Evolutionary conservation across 1,140 invertebrate species (phyloP), one percentile per base, ranked within the genome.

Genomic region (Cyphomyrmex costatus): DNA sequence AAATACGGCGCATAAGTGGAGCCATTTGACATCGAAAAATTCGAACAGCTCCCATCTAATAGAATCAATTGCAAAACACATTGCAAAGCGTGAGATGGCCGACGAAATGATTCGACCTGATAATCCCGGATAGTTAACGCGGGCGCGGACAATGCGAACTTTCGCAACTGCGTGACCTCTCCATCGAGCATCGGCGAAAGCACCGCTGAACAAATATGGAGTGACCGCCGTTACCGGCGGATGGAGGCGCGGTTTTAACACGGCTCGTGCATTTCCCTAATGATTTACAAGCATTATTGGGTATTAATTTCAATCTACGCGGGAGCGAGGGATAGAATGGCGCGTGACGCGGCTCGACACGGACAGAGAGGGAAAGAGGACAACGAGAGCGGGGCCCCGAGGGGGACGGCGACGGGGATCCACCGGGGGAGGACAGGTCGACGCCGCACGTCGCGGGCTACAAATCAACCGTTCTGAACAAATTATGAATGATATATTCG

Each of bases 401-500:
- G 58, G 71, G 66, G 77, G 53, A 85, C 21, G 33, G 56, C 78
- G 21, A 56, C 51, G 46, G 51, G 76, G 86, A 73, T 36, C 42
- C 53, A 53, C 84, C 42, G 84, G 61, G 84, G 85, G 80, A 86
- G 91, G 92, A 94, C 87, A 91, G 92, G 89, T 92, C 93, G 92
- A 94, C 92, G 94, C 92, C 92, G 92, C 92, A 92, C 92, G 92
- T 94, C 93, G 92, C 91, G 85, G 86, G 91, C 94, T 94, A 95
- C 94, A 95, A 95, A 95, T 95, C 94, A 95, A 95, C 92, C 92
- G 90, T 93, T 93, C 91, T 86, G 94, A 95, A 95, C 94, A 95
- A 95, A 95, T 95, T 95, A 95, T 95, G 94, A 95, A 95, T 95
- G 94, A 95, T 95, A 95, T 95, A 95, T 95, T 94, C 94, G 93